Percentiles rank a stretch among this genome's conserved stretches.
Conservation (phyloP, 2,888 invertebrate species). For the Mimas tiliae region DNA sequence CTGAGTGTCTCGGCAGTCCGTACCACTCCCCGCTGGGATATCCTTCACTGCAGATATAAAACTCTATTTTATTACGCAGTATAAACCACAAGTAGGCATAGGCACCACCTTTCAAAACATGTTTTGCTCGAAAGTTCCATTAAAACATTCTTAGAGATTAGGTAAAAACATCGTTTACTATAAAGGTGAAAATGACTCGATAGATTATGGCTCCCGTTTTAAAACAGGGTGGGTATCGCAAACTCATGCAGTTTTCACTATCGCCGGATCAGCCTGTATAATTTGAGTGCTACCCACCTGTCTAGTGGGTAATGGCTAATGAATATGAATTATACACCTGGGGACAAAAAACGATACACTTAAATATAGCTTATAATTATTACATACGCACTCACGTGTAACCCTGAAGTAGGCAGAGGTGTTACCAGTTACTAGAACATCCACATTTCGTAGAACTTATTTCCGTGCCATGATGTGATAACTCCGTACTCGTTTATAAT, state of each 20-base stretch:
- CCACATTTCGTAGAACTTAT: too few relatives aligned
- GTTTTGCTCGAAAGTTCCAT: slow-evolving; percentile 35
- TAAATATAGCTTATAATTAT: neutral
- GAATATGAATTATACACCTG: slow-evolving; percentile 19
- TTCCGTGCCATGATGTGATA: too few relatives aligned
- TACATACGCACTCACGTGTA: neutral
- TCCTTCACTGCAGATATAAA: too few relatives aligned
- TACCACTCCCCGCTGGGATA: too few relatives aligned
- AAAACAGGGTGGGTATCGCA: slow-evolving; percentile 33
- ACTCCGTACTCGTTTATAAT: too few relatives aligned
- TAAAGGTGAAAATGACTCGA: slow-evolving; percentile 32
- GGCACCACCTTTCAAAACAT: slow-evolving; percentile 16
- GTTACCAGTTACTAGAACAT: too few relatives aligned
- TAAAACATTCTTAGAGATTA: slow-evolving; percentile 40
- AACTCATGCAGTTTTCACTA: slow-evolving; percentile 36
- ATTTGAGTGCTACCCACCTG: slow-evolving; percentile 20
- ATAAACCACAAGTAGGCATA: neutral
- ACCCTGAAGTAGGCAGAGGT: too few relatives aligned
- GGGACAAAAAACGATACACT: neutral
- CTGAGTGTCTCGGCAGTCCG: too few relatives aligned
- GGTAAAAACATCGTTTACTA: slow-evolving; percentile 38
- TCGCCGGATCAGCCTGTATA: slow-evolving; percentile 28
- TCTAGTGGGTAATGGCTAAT: neutral
- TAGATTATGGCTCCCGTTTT: slow-evolving; percentile 31
- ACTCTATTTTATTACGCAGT: neutral